phyloP scores from a whole-genome alignment of 2,888 invertebrate species.

The Apodemia hepburni region DNA sequence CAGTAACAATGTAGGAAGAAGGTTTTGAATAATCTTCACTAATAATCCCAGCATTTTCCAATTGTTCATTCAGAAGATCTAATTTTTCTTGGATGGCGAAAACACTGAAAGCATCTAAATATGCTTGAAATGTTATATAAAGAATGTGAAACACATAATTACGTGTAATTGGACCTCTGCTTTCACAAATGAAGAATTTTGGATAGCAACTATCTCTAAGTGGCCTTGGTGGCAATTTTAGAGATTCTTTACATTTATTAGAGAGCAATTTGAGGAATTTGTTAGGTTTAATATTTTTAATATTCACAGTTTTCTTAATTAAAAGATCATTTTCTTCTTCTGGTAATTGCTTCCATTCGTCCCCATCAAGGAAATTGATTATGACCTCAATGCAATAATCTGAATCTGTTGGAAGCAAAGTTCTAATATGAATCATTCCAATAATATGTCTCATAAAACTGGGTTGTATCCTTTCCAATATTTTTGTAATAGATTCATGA shows the following conservation, averaged over 20 bases:
- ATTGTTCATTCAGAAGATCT: slow-evolving; percentile 46
- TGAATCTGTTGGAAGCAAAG: slow-evolving; percentile 42
- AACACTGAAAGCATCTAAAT: slow-evolving; percentile 56
- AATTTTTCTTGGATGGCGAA: slow-evolving; percentile 51
- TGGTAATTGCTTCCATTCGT: slow-evolving; percentile 44
- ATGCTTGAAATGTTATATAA: slow-evolving; percentile 56
- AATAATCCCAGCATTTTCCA: slow-evolving; percentile 23
- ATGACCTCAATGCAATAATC: slow-evolving; percentile 47
- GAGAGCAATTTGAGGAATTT: slow-evolving; percentile 41
- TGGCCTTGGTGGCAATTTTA: slow-evolving; percentile 13
- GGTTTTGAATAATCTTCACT: slow-evolving; percentile 23
- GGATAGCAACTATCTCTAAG: slow-evolving; percentile 32
- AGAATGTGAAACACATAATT: slow-evolving; percentile 47
- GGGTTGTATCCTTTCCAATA: slow-evolving; percentile 58
- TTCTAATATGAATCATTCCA: slow-evolving; percentile 44
- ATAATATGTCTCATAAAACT: slow-evolving; percentile 54
- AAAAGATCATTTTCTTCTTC: slow-evolving; percentile 31
- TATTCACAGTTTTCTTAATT: slow-evolving; percentile 25
- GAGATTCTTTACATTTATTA: slow-evolving; percentile 37
- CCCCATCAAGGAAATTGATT: slow-evolving; percentile 44
- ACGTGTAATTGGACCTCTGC: slow-evolving; percentile 31
- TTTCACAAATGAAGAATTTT: slow-evolving; percentile 38
- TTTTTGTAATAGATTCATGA: slow-evolving; percentile 44
- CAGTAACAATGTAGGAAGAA: slow-evolving; percentile 48
- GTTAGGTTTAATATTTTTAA: slow-evolving; percentile 39